A percentile compares a stretch with the other conserved stretches of the same genome.
phyloP scores from a whole-genome alignment of 2,888 invertebrate genomes.

The Apamea epomidion region DNA sequence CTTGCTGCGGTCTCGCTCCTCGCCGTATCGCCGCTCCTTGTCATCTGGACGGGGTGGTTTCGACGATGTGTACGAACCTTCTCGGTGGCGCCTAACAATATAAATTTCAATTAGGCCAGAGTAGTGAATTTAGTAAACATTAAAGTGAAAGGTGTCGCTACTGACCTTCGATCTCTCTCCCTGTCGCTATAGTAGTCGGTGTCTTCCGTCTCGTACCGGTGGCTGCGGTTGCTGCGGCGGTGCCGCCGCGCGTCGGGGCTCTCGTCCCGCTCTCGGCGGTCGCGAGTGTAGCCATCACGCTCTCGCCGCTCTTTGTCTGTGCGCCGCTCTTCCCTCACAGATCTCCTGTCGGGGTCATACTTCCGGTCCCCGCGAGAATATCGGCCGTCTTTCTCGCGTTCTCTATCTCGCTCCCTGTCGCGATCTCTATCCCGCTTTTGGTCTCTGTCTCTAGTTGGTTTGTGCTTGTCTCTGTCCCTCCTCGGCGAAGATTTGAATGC shows the following conservation, averaged over 20 bases:
- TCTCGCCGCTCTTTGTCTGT: slow-evolving; percentile 80
- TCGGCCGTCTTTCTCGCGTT: slow-evolving; percentile 79
- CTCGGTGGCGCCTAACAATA: slow-evolving; percentile 84
- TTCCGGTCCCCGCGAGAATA: slow-evolving; percentile 82
- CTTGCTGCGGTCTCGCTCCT: slow-evolving; percentile 77
- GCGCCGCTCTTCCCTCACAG: slow-evolving; percentile 76
- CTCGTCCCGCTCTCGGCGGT: slow-evolving; percentile 75
- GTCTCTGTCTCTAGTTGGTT: slow-evolving; percentile 76
- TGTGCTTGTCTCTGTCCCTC: slow-evolving; percentile 81
- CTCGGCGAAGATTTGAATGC: slow-evolving; percentile 82
- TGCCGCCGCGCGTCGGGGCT: slow-evolving; percentile 79
- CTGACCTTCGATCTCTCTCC: slow-evolving; percentile 89
- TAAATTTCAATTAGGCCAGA: not conserved
- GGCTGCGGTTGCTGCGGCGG: slow-evolving; percentile 83
- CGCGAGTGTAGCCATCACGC: slow-evolving; percentile 68
- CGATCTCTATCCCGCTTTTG: slow-evolving; percentile 71
- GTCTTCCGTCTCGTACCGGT: slow-evolving; percentile 92
- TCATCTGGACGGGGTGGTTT: slow-evolving; percentile 86
- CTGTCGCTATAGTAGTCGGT: slow-evolving; percentile 93
- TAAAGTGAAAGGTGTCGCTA: not conserved
- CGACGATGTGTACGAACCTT: slow-evolving; percentile 86
- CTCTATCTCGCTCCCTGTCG: slow-evolving; percentile 76
- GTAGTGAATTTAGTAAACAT: not conserved
- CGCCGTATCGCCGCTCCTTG: slow-evolving; percentile 79
- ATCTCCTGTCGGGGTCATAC: slow-evolving; percentile 78